Conservation (phyloP, 2,888 invertebrate species). For the Drosophila percnosoma region DNA sequence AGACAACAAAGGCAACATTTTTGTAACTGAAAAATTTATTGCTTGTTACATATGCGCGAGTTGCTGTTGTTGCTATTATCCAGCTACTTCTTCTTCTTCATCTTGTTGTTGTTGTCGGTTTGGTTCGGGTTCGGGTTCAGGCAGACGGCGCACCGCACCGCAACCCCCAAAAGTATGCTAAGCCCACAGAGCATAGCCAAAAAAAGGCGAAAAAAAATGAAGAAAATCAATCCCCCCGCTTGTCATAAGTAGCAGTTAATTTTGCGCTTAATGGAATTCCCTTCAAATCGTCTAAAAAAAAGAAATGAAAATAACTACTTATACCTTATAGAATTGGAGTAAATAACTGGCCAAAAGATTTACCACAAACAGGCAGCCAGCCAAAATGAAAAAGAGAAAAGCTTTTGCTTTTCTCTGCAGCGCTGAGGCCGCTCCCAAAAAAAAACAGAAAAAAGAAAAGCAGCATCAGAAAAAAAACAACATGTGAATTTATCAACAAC, state of each 20-base stretch:
- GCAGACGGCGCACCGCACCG: conserved; percentile 47
- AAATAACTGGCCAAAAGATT: conserved; percentile 40
- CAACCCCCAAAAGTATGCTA: conserved; percentile 70
- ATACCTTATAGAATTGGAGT: conserved; percentile 13
- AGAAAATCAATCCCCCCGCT: conserved; percentile 50
- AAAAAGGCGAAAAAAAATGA: conserved; percentile 32
- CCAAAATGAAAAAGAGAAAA: conserved; percentile 58
- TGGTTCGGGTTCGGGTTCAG: conserved; percentile 44
- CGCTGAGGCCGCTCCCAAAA: conserved; percentile 73
- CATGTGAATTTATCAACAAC: conserved; percentile 66
- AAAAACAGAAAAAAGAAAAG: conserved; percentile 9
- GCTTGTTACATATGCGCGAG: conserved; percentile 71
- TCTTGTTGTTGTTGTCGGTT: conserved; percentile 41
- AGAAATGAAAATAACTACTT: conserved; percentile 11
- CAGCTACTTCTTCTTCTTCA: conserved; percentile 7
- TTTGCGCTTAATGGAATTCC: conserved; percentile 35
- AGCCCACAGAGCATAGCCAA: conserved; percentile 43
- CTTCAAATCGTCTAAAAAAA: conserved; percentile 13
- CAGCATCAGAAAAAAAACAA: conserved; percentile 4
- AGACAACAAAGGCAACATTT: conserved; percentile 64
- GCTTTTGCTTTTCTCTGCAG: conserved; percentile 44
- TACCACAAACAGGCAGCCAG: conserved; percentile 22
- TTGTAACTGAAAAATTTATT: conserved; percentile 70
- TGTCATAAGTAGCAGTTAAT: conserved; percentile 46
- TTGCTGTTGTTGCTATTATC: conserved; percentile 29